A percentile compares a stretch with the other conserved stretches of the same genome.
Conservation (phyloP, 2,888 invertebrate genomes). For the Hirtodrosophila duncani region DNA sequence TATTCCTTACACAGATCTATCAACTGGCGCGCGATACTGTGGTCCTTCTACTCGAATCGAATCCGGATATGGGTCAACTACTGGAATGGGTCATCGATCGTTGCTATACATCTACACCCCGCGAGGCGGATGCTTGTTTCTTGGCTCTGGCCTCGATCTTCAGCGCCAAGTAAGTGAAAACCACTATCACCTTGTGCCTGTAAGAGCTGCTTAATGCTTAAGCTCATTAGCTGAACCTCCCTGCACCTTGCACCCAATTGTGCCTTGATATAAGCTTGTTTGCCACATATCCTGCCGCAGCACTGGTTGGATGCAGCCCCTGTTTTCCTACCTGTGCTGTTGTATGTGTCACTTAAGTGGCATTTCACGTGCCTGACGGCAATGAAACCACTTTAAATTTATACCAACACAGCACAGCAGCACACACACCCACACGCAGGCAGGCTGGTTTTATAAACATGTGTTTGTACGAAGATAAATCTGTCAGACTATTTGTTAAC, state of each 20-base stretch:
- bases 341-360: slow-evolving; percentile 32
- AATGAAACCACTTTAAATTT: slow-evolving; percentile 34
- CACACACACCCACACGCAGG: background rate
- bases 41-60: slow-evolving; percentile 94
- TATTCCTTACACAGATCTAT: slow-evolving; percentile 84
- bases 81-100: slow-evolving; percentile 99
- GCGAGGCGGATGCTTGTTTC: slow-evolving; percentile 97
- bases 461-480: no score
- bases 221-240: slow-evolving; percentile 44
- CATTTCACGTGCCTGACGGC: slow-evolving; percentile 39
- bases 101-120: slow-evolving; percentile 94
- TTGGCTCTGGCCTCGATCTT: slow-evolving; percentile 97
- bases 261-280: slow-evolving; percentile 42
- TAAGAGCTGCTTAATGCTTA: slow-evolving; percentile 22
- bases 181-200: background rate
- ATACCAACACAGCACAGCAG: slow-evolving; percentile 5
- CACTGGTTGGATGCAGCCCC: background rate
- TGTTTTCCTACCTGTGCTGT: slow-evolving; percentile 1
- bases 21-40: slow-evolving; percentile 95
- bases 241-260: slow-evolving; percentile 2
- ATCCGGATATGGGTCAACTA: slow-evolving; percentile 93
- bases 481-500: slow-evolving; percentile 23
- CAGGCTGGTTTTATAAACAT: no score
- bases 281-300: slow-evolving; percentile 7
- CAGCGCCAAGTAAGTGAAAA: slow-evolving; percentile 87